phyloP scores from a whole-genome alignment of 2,888 invertebrate genomes.

The Volucella inanis region DNA sequence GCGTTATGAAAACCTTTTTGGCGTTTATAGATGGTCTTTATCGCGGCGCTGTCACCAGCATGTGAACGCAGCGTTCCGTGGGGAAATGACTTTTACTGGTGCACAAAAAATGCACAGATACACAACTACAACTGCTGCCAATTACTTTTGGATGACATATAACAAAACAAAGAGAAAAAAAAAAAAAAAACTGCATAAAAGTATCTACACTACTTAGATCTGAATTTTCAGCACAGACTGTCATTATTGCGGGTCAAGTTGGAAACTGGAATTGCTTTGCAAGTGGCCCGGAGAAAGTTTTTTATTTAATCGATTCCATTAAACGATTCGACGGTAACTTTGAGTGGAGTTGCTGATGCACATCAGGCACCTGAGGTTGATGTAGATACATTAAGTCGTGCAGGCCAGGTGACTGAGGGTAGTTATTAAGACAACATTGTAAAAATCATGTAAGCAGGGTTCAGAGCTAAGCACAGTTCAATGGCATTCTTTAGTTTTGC shows the following conservation, averaged over 20 bases:
- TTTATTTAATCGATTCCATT: conserved; percentile 57
- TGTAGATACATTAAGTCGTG: too few species aligned
- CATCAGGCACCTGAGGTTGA: too few species aligned
- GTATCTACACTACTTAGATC: conserved; percentile 42
- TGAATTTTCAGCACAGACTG: conserved; percentile 23
- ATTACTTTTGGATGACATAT: conserved; percentile 8
- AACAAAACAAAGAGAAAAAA: not conserved
- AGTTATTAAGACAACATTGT: too few species aligned
- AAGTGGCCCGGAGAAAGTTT: conserved; percentile 57
- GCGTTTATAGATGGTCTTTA: conserved; percentile 2
- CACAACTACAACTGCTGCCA: not conserved
- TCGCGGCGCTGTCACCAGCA: conserved; percentile 4
- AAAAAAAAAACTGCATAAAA: not conserved
- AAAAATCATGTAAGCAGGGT: too few species aligned
- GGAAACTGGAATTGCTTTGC: conserved; percentile 25
- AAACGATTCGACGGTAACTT: conserved; percentile 51
- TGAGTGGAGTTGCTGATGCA: conserved; percentile 21
- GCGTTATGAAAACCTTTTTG: conserved; percentile 44
- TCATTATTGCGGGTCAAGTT: conserved; percentile 60
- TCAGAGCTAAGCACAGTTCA: too few species aligned
- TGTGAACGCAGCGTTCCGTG: conserved; percentile 20
- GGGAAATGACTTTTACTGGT: conserved; percentile 47
- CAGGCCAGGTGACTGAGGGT: too few species aligned
- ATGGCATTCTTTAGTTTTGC: too few species aligned
- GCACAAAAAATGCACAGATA: conserved; percentile 19